A percentile compares a stretch with the other conserved stretches of the same genome.
Evolutionary conservation across 2,888 invertebrate species (phyloP).

Genomic region (Thelaira solivaga): DNA sequence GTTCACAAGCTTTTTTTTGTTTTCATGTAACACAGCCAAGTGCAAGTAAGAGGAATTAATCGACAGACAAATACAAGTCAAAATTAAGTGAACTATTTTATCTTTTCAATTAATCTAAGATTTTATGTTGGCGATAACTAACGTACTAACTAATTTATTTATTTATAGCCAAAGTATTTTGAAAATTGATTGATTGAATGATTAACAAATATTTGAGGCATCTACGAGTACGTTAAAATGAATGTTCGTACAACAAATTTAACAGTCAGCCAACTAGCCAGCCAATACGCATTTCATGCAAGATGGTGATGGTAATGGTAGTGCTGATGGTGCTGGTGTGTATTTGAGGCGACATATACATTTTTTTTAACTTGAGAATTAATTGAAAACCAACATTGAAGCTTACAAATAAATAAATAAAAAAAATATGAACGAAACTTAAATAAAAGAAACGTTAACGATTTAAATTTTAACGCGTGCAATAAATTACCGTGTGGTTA

Average conservation of each 20-base stretch:
- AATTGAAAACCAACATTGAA: conserved; percentile 60
- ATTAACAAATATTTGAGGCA: conserved; percentile 47
- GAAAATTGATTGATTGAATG: conserved; percentile 58
- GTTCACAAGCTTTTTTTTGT: conserved; percentile 16
- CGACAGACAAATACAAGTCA: neutral
- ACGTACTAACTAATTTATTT: conserved; percentile 33
- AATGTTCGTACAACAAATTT: neutral
- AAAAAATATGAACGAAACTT: conserved; percentile 10
- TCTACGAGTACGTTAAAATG: neutral
- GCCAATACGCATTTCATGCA: neutral
- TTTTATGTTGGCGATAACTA: conserved; percentile 27
- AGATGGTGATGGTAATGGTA: neutral
- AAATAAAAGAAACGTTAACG: conserved; percentile 44
- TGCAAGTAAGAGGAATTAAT: neutral
- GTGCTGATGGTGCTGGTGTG: neutral
- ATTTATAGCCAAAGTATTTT: conserved; percentile 26
- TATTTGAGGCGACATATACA: too few relatives aligned
- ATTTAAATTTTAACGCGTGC: conserved; percentile 53
- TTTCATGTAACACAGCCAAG: neutral
- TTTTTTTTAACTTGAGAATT: conserved; percentile 44
- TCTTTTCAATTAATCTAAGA: conserved; percentile 56
- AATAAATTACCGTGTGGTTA: conserved; percentile 54
- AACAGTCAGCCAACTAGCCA: neutral
- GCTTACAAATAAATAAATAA: conserved; percentile 45
- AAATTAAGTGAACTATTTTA: conserved; percentile 37